These are phyloP conservation scores for Hypothenemus hampei DNA, from an alignment of 1,140 invertebrate species.

Conservation along the genomic window DNA sequence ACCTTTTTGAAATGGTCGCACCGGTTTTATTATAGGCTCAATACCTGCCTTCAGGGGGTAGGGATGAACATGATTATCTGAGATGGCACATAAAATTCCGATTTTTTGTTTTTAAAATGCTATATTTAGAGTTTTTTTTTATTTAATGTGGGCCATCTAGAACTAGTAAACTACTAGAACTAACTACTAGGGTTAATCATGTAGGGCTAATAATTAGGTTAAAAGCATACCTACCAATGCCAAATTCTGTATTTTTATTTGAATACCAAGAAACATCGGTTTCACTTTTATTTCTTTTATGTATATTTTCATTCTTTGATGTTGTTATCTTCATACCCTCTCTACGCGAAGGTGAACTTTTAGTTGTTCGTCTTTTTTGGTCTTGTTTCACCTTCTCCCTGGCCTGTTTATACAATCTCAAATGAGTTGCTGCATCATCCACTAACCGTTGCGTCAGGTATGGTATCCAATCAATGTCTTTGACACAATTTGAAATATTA, in stretches of 20 bases:
- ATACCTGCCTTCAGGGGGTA: no score
- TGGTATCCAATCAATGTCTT: conserved; percentile 85
- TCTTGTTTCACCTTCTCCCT: conserved; percentile 56
- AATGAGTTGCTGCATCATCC: conserved; percentile 85
- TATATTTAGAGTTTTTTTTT: no score
- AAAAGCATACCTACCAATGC: conserved; percentile 26
- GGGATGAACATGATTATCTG: no score
- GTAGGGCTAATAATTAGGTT: no score
- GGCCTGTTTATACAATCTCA: conserved; percentile 76
- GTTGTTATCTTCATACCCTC: conserved; percentile 47
- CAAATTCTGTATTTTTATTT: conserved; percentile 40
- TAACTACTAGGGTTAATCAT: no score
- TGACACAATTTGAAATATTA: conserved; percentile 62
- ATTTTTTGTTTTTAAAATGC: no score
- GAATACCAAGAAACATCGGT: conserved; percentile 63
- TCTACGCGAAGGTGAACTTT: conserved; percentile 48
- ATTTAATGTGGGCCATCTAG: no score
- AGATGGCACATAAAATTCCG: no score
- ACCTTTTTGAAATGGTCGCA: no score
- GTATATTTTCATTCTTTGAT: conserved; percentile 44
- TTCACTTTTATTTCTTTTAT: conserved; percentile 66
- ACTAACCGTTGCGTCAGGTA: conserved; percentile 81
- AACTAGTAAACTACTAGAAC: no score
- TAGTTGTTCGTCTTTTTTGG: conserved; percentile 47
- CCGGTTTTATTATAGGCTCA: no score